Evolutionary conservation across 2,113 vertebrate genomes (phyloP).

Genomic region (Ploceus nigricollis): DNA sequence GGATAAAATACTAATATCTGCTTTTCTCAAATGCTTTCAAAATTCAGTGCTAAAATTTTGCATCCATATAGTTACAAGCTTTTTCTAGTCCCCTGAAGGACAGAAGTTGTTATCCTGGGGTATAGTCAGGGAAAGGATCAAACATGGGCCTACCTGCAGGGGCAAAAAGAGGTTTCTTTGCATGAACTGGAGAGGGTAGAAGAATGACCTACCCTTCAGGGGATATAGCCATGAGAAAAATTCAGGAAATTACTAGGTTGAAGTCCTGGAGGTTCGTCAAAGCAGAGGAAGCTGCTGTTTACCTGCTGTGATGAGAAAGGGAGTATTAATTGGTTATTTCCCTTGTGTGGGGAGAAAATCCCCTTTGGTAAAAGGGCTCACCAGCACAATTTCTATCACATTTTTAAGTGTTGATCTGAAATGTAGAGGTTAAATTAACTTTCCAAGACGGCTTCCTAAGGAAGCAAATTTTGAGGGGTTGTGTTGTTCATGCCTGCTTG

Average conservation of each 20-base stretch:
- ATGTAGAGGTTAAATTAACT: background rate
- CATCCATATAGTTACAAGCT: background rate
- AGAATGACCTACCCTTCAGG: background rate
- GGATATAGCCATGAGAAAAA: background rate
- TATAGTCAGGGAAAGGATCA: background rate
- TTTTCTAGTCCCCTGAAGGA: background rate
- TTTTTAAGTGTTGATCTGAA: background rate
- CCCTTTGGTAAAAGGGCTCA: background rate
- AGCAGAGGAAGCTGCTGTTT: background rate
- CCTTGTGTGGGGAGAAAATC: background rate
- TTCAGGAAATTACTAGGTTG: background rate
- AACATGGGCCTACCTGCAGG: background rate
- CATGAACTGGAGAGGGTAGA: background rate
- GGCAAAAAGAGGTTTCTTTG: background rate
- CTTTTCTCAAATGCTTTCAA: background rate
- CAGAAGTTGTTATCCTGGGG: background rate
- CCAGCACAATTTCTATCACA: background rate
- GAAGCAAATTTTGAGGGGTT: background rate
- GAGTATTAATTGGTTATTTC: background rate
- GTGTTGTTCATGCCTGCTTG: background rate
- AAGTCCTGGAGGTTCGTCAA: background rate
- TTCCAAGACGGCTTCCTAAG: background rate
- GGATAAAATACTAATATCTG: background rate
- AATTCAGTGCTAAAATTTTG: background rate
- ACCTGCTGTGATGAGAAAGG: background rate